Percentiles rank a stretch among this genome's conserved stretches.
Conservation (phyloP, 2,113 vertebrate species). For the Chaetops frenatus region DNA sequence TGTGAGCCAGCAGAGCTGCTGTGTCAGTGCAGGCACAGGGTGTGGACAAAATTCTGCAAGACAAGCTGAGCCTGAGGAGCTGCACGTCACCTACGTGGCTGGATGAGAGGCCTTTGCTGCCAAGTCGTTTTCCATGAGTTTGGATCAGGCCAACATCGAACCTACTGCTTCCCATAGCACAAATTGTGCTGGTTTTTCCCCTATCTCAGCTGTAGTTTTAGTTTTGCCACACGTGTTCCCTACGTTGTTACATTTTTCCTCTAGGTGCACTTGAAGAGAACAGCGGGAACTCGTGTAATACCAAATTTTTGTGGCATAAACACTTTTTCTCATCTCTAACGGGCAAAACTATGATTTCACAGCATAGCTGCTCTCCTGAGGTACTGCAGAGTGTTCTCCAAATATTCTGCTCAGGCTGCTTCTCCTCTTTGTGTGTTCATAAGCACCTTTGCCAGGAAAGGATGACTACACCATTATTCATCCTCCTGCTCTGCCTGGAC, state of each 20-base stretch:
- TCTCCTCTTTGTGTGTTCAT: neutral
- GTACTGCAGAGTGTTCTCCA: neutral
- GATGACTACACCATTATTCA: neutral
- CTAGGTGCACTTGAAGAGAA: rapidly evolving
- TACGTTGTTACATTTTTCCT: neutral
- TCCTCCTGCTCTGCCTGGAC: neutral
- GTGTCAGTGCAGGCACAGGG: rapidly evolving
- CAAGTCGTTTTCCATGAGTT: neutral
- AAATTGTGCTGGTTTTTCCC: neutral
- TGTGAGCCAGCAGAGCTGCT: neutral
- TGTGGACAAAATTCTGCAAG: neutral
- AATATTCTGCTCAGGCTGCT: neutral
- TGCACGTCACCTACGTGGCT: rapidly evolving
- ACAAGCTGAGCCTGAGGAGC: neutral
- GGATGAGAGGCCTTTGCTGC: neutral
- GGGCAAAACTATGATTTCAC: neutral
- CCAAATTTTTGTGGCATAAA: neutral
- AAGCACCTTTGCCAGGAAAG: conserved; percentile 19
- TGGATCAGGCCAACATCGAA: neutral
- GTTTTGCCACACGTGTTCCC: neutral
- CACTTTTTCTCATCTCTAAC: neutral
- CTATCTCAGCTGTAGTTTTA: neutral
- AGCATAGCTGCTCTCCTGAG: neutral
- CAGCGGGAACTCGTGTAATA: rapidly evolving
- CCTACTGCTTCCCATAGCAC: neutral